Base-by-base conservation (phyloP, 2,113 vertebrate genomes). In the Phrynosoma platyrhinos region DNA sequence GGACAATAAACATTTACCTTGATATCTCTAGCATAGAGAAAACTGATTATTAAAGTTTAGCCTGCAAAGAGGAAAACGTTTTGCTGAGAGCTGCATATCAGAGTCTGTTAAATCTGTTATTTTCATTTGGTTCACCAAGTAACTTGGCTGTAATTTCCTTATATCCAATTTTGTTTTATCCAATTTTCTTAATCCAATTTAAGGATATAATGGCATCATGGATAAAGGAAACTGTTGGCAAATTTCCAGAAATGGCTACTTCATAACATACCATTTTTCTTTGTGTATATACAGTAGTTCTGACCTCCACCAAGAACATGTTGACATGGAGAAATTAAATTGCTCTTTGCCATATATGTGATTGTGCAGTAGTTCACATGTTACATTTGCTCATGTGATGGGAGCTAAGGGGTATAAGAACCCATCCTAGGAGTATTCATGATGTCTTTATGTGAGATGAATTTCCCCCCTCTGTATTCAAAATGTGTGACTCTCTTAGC, bases 121-220 rank as follows among this genome's bases (percentile, higher is more conserved):
- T 78, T 32, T 77, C n/a, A 40, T 78, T 85, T 78, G 42, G 40
- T 7, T 86, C 84, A 66, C 62, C 52, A 83, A 77, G 58, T 52
- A 68, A 78, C n/a, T 10, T 69, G 21, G n/a, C 66, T 86, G 16
- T 78, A 32, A 76, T 86, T 86, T 86, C 30, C 62, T 86, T 79
- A 32, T 68, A 25, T 68, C 21, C 30, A 32, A 79, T 86, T 86
- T 86, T 30, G 27, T 86, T 79, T 32, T 68, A 25, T 68, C n/a
- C 20, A 25, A 69, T 79, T 86, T 86, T 18, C 42, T 79, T 69
- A 79, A 53, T 69, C 14, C 6, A 47, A 25, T 86, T 52, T 69
- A 69, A 79, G 42, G 20, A 69, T 79, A 79, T 79, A 36, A 55
- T 71, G 14, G n/a, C 64, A 69, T 13, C 55, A n/a, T 78, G 36